Evolutionary conservation across 2,888 invertebrate species (phyloP).

Genomic region (Heterodera filipjevi): DNA sequence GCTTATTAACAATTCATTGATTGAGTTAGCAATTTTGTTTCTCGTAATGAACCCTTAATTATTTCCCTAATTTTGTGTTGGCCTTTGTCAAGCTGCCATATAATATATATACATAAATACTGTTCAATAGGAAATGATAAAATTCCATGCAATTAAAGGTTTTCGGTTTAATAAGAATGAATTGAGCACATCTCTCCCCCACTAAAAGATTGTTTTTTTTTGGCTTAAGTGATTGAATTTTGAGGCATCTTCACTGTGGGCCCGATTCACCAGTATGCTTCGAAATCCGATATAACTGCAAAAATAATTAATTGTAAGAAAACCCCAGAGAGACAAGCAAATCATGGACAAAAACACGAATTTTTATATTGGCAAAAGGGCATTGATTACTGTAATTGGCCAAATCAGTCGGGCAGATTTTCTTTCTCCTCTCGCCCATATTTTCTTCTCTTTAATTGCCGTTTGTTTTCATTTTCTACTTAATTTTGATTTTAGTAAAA

Average conservation of each 20-base stretch:
- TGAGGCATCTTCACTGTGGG: conserved; percentile 11
- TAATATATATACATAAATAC: too few relatives aligned
- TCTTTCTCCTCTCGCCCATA: conserved; percentile 5
- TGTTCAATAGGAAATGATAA: too few relatives aligned
- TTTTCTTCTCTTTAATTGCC: not conserved
- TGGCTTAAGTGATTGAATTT: not conserved
- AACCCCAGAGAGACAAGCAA: too few relatives aligned
- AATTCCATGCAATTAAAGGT: too few relatives aligned
- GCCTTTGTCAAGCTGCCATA: not conserved
- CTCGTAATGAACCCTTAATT: not conserved
- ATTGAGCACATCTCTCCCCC: not conserved
- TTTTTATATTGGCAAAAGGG: not conserved
- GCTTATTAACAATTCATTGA: not conserved
- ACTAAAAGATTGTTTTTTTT: not conserved
- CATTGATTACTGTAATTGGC: not conserved
- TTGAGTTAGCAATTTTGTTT: not conserved
- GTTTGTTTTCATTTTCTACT: not conserved
- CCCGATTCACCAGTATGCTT: not conserved
- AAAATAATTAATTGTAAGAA: not conserved
- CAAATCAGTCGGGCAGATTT: not conserved
- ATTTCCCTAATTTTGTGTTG: not conserved
- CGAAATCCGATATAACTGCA: conserved; percentile 2
- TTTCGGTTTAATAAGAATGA: not conserved
- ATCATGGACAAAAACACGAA: not conserved
- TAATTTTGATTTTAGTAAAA: not conserved